Base-by-base conservation (phyloP, 2,797 vertebrate genomes). In the Halcyon smyrnensis region DNA sequence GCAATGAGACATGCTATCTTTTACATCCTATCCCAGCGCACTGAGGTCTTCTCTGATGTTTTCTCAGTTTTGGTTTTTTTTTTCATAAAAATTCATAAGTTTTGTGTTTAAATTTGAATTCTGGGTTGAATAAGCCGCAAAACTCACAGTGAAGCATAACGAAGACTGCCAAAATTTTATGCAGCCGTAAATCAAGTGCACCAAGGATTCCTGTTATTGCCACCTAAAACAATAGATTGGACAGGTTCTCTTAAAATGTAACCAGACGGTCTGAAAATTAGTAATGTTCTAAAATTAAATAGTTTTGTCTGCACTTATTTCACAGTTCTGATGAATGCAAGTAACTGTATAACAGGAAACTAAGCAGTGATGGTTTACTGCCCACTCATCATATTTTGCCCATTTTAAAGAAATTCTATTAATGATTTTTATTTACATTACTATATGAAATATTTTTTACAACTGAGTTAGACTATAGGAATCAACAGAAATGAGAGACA, bases 41-140 rank as follows among this genome's bases (percentile, higher is more conserved):
- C 15, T 50, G 43, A 36, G n/a, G 82, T 63, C 69, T 63, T 77
- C 68, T 84, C 39, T 75, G 60, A 43, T 41, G 6, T 71, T 95
- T 95, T 82, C 48, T 84, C 45, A n/a, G 70, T 84, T 84, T 25
- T n/a, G n/a, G n/a, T n/a, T n/a, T 83, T 92, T 94, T 39, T 83
- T 92, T 94, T 74, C 23, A 64, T 68, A 69, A 92, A 81, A 88
- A 64, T 28, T 77, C 7, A 0, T 85, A 80, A 85, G 12, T 69
- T 79, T 48, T 75, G 39, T 13, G 6, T 60, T 89, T 82, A 37
- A 92, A 48, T 83, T 76, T 60, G 28, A 80, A 32, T 83, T 77
- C 64, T 87, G 51, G 16, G 25, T 74, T 85, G 57, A 94, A 69
- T 59, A 67, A 95, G 20, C 68, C 28, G 25, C 36, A 79, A 59